These are phyloP conservation scores for Meteorus cinctellus DNA, from an alignment of 2,888 invertebrate genomes.

Conservation along the genomic window DNA sequence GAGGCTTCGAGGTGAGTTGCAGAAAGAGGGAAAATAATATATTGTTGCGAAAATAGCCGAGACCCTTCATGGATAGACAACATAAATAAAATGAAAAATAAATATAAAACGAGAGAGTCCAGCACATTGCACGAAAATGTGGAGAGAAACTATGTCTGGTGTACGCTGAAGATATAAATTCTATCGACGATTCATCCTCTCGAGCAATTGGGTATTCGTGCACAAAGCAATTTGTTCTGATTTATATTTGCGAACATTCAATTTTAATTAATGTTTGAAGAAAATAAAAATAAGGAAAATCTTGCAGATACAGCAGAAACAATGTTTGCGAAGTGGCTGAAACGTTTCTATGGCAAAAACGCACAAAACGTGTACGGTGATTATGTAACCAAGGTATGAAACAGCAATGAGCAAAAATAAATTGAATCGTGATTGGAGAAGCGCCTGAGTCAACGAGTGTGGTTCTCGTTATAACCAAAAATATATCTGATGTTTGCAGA, in stretches of 20 bases:
- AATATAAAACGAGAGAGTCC: conserved; percentile 7
- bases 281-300: neutral
- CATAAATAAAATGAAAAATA: neutral
- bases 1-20: neutral
- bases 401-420: conserved; percentile 1
- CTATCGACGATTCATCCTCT: conserved; percentile 27
- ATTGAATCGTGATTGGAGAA: conserved; percentile 6
- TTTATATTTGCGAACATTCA: conserved; percentile 13
- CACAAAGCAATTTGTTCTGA: neutral
- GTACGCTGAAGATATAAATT: conserved; percentile 9
- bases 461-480: conserved; percentile 21
- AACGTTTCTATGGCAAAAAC: neutral
- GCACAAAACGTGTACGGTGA: conserved; percentile 1
- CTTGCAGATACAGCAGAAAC: conserved; percentile 22
- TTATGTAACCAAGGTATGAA: conserved; percentile 5
- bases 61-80: neutral
- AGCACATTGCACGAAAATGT: conserved; percentile 9
- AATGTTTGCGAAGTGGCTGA: conserved; percentile 32
- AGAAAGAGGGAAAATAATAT: conserved; percentile 28
- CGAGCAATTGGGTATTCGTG: conserved; percentile 29
- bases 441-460: conserved; percentile 16
- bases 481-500: conserved; percentile 35
- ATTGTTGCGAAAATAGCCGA: neutral
- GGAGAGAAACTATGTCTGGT: conserved; percentile 17
- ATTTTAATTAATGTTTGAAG: conserved; percentile 24